Conservation (phyloP, 2,888 invertebrate genomes). For the Protophormia terraenovae region DNA sequence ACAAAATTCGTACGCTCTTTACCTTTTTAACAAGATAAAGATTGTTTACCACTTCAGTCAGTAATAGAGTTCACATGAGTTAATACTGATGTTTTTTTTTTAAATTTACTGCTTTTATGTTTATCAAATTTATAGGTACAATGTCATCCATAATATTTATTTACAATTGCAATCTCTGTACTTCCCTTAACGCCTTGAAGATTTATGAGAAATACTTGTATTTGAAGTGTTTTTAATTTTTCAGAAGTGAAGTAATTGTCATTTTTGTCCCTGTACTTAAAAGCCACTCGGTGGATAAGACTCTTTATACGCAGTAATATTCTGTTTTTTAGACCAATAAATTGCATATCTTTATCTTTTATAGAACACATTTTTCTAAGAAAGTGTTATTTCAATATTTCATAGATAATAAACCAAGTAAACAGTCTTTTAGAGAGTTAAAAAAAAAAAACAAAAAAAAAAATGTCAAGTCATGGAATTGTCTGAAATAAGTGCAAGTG, state of each 20-base stretch:
- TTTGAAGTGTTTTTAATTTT: background rate
- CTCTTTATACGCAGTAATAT: background rate
- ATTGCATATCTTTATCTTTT: constrained; percentile 11
- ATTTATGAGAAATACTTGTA: background rate
- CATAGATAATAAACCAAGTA: background rate
- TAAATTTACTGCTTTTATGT: background rate
- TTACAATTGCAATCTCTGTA: background rate
- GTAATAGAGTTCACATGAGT: background rate
- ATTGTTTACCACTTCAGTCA: background rate
- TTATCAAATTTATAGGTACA: background rate
- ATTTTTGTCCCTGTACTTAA: background rate
- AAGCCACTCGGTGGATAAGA: constrained; percentile 23
- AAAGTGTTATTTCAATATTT: background rate
- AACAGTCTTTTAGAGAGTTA: background rate
- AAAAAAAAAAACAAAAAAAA: background rate
- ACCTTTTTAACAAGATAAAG: background rate
- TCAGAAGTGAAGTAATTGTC: background rate
- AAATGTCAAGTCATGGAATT: background rate
- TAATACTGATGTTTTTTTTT: background rate
- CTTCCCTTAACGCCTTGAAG: background rate
- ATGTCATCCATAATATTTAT: background rate
- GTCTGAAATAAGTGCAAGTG: too few species aligned
- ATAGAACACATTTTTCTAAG: background rate
- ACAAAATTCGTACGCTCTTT: background rate
- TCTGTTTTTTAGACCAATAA: background rate